Evolutionary conservation across 1,140 invertebrate genomes (phyloP).

Genomic region (Dendroctonus ponderosae): DNA sequence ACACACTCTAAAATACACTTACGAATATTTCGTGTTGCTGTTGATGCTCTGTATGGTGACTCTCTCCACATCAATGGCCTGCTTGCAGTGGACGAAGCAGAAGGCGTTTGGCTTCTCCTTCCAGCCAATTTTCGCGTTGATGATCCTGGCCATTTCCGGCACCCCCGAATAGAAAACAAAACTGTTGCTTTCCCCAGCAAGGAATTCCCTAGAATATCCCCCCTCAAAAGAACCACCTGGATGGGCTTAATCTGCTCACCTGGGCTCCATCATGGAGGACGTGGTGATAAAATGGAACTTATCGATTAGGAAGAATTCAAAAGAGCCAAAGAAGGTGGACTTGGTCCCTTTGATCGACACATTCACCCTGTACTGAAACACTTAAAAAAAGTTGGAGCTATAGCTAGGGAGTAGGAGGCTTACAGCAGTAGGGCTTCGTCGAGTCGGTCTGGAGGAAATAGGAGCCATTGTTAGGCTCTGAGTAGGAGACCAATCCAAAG

Average conservation of each 20-base stretch:
- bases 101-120: conserved; percentile 33
- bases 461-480: conserved; percentile 14
- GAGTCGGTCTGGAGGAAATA: conserved; percentile 37
- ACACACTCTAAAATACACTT: background rate
- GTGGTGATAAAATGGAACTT: conserved; percentile 38
- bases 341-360: conserved; percentile 20
- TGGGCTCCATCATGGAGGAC: conserved; percentile 16
- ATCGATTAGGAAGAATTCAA: conserved; percentile 44
- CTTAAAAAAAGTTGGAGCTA: conserved; percentile 28
- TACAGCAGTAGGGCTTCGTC: conserved; percentile 37
- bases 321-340: conserved; percentile 35
- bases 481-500: conserved; percentile 32
- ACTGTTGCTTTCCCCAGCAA: conserved; percentile 35
- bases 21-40: conserved; percentile 17
- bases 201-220: conserved; percentile 30
- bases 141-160: conserved; percentile 38
- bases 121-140: conserved; percentile 44
- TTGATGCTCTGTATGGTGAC: conserved; percentile 23
- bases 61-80: conserved; percentile 30
- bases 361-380: conserved; percentile 37
- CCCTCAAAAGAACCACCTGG: background rate
- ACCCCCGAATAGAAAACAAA: conserved; percentile 42
- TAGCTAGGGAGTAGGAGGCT: conserved; percentile 7
- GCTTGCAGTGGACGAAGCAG: conserved; percentile 30
- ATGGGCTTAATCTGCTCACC: conserved; percentile 13